Conservation (phyloP, 1,140 invertebrate species). For the Trichonephila clavipes region DNA sequence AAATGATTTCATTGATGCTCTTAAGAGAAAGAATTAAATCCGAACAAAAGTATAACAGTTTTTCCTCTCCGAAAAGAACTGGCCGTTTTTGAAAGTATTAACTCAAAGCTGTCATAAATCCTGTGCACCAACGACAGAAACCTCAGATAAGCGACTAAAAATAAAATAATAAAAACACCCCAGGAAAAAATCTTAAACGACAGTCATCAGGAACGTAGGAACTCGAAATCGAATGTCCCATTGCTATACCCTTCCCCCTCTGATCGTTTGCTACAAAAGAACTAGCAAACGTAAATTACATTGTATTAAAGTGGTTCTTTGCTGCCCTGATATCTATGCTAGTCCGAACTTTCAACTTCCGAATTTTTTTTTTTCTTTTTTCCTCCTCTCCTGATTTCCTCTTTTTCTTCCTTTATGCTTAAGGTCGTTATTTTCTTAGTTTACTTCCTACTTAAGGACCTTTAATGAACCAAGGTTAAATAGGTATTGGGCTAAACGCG, state of each 20-base stretch:
- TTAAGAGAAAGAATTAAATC: slow-evolving; percentile 60
- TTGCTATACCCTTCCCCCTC: slow-evolving; percentile 47
- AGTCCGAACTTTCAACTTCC: slow-evolving; percentile 56
- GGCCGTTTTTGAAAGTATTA: slow-evolving; percentile 73
- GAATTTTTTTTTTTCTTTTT: slow-evolving; percentile 11
- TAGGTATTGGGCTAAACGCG: slow-evolving; percentile 57
- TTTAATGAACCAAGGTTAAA: slow-evolving; percentile 75
- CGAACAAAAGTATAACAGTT: slow-evolving; percentile 64
- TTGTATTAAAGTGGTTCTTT: slow-evolving; percentile 74
- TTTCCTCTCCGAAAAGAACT: slow-evolving; percentile 50
- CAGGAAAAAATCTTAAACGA: slow-evolving; percentile 72
- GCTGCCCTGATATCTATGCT: slow-evolving; percentile 64
- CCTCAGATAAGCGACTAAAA: slow-evolving; percentile 73
- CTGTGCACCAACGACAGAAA: slow-evolving; percentile 70
- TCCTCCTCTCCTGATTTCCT: slow-evolving; percentile 43
- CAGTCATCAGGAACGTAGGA: slow-evolving; percentile 70
- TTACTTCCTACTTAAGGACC: slow-evolving; percentile 66
- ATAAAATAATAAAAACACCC: slow-evolving; percentile 60
- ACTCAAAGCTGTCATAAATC: slow-evolving; percentile 76
- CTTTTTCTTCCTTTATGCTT: slow-evolving; percentile 36
- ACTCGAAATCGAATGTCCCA: slow-evolving; percentile 73
- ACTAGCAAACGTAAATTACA: slow-evolving; percentile 76
- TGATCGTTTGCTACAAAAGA: slow-evolving; percentile 70
- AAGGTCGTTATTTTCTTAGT: slow-evolving; percentile 58
- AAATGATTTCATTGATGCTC: slow-evolving; percentile 52